Evolutionary conservation across 1,140 invertebrate genomes (phyloP).

Genomic region (Aplysia californica): DNA sequence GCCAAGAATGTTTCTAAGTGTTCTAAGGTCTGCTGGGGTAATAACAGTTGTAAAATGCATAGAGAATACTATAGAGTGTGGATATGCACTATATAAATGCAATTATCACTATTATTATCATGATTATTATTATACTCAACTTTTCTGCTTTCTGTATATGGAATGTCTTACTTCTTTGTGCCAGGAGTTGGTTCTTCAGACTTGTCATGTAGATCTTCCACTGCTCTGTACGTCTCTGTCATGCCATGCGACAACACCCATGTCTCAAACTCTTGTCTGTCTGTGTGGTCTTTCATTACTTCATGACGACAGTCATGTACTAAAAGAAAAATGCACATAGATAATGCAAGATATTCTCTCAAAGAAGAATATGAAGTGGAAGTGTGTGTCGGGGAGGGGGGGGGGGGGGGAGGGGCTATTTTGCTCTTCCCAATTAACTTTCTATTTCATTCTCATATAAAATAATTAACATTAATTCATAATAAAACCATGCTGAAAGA

Average conservation of each 20-base stretch:
- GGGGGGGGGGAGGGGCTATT: not conserved
- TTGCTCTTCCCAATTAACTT: not conserved
- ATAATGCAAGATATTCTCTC: not conserved
- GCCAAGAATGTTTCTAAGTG: too few species aligned
- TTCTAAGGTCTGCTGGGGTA: too few species aligned
- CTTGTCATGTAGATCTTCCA: slow-evolving; percentile 38
- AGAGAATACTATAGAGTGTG: too few species aligned
- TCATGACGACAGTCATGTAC: slow-evolving; percentile 59
- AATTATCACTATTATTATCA: too few species aligned
- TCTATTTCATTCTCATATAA: not conserved
- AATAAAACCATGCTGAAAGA: too few species aligned
- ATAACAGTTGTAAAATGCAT: too few species aligned
- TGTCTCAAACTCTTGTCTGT: slow-evolving; percentile 50
- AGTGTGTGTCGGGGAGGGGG: not conserved
- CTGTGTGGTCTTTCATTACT: slow-evolving; percentile 45
- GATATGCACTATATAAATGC: too few species aligned
- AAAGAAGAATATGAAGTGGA: not conserved
- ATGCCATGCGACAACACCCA: slow-evolving; percentile 54
- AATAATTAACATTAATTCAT: not conserved
- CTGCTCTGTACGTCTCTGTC: slow-evolving; percentile 42
- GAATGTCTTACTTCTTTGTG: slow-evolving; percentile 29
- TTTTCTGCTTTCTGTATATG: not conserved
- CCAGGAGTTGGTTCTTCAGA: slow-evolving; percentile 22
- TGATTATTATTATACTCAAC: too few species aligned
- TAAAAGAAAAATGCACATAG: slow-evolving; percentile 27